Conservation (phyloP, 2,888 invertebrate genomes). For the Phalera bucephala region DNA sequence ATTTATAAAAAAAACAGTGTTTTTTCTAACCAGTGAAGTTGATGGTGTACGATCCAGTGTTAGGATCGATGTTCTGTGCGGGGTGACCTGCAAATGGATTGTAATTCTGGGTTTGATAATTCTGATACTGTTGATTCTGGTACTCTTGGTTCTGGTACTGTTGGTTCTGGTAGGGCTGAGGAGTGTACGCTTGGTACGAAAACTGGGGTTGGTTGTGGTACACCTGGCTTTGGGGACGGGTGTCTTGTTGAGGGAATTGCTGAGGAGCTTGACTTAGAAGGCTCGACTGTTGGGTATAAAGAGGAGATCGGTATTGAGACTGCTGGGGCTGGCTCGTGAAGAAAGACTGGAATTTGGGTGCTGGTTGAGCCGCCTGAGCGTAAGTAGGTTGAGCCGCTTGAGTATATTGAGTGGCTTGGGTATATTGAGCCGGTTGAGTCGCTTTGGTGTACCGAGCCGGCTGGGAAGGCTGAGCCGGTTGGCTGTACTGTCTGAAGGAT, state of each 20-base stretch:
- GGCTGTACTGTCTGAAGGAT: slow-evolving; percentile 52
- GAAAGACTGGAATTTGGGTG: slow-evolving; percentile 21
- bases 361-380: slow-evolving; percentile 13
- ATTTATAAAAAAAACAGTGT: no score
- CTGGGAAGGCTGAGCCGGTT: slow-evolving; percentile 35
- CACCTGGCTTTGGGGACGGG: slow-evolving; percentile 61
- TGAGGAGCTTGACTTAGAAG: slow-evolving; percentile 61
- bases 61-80: slow-evolving; percentile 88
- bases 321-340: slow-evolving; percentile 28
- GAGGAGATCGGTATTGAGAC: slow-evolving; percentile 35
- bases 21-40: slow-evolving; percentile 85
- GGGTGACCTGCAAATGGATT: slow-evolving; percentile 86
- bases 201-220: slow-evolving; percentile 71
- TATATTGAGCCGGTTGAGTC: slow-evolving; percentile 36
- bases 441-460: no score
- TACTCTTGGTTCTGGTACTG: slow-evolving; percentile 36
- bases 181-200: slow-evolving; percentile 65
- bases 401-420: no score
- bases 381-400: slow-evolving; percentile 53
- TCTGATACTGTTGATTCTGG: slow-evolving; percentile 48
- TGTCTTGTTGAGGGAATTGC: slow-evolving; percentile 54
- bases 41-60: slow-evolving; percentile 90
- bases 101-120: slow-evolving; percentile 62
- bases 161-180: slow-evolving; percentile 43
- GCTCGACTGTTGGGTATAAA: slow-evolving; percentile 47